Percentiles rank a stretch among this genome's conserved stretches.
phyloP scores from a whole-genome alignment of 2,113 vertebrate species.

The Bostrychus sinensis region DNA sequence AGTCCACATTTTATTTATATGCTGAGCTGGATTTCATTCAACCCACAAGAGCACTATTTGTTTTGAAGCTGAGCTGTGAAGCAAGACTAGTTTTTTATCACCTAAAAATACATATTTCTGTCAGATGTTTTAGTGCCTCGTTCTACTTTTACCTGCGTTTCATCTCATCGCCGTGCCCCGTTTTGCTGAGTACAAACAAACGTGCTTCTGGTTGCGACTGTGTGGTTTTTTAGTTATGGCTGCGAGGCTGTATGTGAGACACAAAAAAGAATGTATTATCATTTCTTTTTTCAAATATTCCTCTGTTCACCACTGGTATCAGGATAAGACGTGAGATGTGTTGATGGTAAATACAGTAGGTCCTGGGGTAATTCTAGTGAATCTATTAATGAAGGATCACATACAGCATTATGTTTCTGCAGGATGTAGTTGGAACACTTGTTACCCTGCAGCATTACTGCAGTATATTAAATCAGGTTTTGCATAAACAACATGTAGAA shows the following conservation, averaged over 20 bases:
- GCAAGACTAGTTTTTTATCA: constrained; percentile 12
- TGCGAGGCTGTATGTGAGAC: constrained; percentile 40
- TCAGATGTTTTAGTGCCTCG: constrained; percentile 27
- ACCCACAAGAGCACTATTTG: constrained; percentile 43
- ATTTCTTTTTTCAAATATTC: constrained; percentile 46
- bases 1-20: constrained; percentile 42
- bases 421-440: constrained; percentile 2
- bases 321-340: constrained; percentile 11
- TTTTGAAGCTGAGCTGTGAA: constrained; percentile 34
- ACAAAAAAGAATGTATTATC: constrained; percentile 36
- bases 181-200: constrained; percentile 51
- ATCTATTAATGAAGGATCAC: constrained; percentile 10
- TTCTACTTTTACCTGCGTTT: constrained; percentile 41
- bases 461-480: background rate
- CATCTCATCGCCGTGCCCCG: constrained; percentile 21
- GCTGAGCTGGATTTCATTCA: constrained; percentile 46
- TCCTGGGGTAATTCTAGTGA: constrained; percentile 14
- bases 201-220: constrained; percentile 33
- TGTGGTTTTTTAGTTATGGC: constrained; percentile 48
- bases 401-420: background rate
- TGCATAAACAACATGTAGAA: too few relatives aligned
- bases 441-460: background rate
- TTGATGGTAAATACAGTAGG: constrained; percentile 26
- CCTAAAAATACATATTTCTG: constrained; percentile 30
- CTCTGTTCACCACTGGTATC: constrained; percentile 22